These are phyloP conservation scores for Leptatherina wallacei DNA, from an alignment of 2,797 vertebrate genomes.

Conservation along the genomic window DNA sequence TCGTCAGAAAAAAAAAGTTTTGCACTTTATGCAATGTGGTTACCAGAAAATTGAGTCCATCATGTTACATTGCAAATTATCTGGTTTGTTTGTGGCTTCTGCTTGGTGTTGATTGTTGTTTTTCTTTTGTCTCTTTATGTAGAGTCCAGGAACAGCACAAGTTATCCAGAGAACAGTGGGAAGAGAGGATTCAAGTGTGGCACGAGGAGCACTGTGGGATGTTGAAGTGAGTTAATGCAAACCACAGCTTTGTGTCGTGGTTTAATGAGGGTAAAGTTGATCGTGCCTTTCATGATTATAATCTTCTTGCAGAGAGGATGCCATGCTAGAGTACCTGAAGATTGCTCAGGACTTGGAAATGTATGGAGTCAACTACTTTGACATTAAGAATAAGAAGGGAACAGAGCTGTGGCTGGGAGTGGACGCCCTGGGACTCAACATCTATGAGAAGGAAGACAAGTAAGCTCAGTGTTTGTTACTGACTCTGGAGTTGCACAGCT, in stretches of 20 bases:
- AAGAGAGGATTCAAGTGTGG: slow-evolving; percentile 98
- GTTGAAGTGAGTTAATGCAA: slow-evolving; percentile 88
- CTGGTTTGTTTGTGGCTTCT: neutral
- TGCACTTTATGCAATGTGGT: neutral
- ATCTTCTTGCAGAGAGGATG: slow-evolving; percentile 84
- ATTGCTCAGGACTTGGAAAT: slow-evolving; percentile 98
- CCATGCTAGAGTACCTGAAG: slow-evolving; percentile 97
- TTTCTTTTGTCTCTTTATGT: neutral
- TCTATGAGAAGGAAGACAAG: slow-evolving; percentile 97
- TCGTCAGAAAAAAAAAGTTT: no score
- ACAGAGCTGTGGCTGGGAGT: slow-evolving; percentile 96
- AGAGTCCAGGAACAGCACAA: slow-evolving; percentile 98
- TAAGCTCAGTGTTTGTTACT: slow-evolving; percentile 70
- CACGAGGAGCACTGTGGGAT: slow-evolving; percentile 94
- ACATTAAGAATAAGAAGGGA: slow-evolving; percentile 99
- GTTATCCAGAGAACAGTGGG: slow-evolving; percentile 94
- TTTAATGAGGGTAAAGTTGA: no score
- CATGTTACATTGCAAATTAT: neutral
- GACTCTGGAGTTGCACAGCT: neutral
- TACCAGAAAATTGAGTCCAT: neutral
- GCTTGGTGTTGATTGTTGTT: neutral
- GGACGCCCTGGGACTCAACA: slow-evolving; percentile 95
- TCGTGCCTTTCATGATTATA: neutral
- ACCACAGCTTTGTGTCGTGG: neutral
- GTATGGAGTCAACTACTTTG: slow-evolving; percentile 98